Conservation (phyloP, 2,113 vertebrate species). For the Ammospiza nelsoni region DNA sequence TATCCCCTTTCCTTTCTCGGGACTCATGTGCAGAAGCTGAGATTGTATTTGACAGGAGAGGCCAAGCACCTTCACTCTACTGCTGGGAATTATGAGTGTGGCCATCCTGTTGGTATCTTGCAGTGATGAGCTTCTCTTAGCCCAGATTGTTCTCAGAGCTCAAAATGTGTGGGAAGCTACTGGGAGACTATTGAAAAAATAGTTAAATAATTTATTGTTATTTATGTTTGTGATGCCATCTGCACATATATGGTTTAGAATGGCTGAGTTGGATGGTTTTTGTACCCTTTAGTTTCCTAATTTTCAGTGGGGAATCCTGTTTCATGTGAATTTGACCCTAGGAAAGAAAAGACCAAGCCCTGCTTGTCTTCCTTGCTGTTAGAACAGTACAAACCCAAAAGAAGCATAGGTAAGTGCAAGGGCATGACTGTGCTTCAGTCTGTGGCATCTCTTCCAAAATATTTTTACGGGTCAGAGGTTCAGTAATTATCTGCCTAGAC, state of each 20-base stretch:
- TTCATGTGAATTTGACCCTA: background rate
- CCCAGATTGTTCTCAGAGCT: background rate
- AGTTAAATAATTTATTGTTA: background rate
- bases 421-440: background rate
- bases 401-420: background rate
- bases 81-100: background rate
- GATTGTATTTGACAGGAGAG: background rate
- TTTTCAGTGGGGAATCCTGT: background rate
- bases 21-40: background rate
- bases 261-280: background rate
- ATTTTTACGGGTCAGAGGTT: background rate
- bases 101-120: background rate
- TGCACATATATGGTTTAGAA: background rate
- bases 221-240: background rate
- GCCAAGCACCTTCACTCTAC: background rate
- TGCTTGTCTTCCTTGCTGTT: accelerated
- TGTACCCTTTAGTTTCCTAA: background rate
- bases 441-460: background rate
- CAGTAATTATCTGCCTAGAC: background rate
- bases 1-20: accelerated
- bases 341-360: background rate
- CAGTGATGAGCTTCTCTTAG: background rate
- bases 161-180: background rate
- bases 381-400: background rate
- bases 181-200: background rate